phyloP scores from a whole-genome alignment of 2,113 vertebrate genomes.

The Phaethon lepturus region DNA sequence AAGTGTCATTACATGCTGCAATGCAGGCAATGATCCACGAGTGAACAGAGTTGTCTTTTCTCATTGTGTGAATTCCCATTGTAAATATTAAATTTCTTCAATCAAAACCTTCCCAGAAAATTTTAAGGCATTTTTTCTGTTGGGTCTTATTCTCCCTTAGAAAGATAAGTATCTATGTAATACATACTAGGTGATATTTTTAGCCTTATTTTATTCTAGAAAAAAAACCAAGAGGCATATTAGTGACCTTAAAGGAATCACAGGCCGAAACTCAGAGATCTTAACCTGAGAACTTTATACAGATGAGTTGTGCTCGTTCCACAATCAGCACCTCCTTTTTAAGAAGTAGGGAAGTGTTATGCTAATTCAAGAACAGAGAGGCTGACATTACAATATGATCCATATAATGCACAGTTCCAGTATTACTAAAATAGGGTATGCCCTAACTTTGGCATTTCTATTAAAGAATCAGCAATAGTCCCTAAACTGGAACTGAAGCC shows the following conservation, averaged over 20 bases:
- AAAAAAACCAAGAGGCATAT: background rate
- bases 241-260: background rate
- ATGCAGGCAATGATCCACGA: background rate
- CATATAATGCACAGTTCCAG: background rate
- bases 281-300: background rate
- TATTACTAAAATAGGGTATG: background rate
- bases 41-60: background rate
- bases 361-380: background rate
- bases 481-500: background rate
- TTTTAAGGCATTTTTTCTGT: background rate
- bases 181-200: background rate
- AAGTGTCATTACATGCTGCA: background rate
- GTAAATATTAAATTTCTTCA: background rate
- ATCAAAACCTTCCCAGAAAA: background rate
- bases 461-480: background rate
- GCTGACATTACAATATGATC: background rate
- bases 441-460: background rate
- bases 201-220: background rate
- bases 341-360: background rate
- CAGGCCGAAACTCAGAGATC: background rate
- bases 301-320: background rate
- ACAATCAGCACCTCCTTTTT: background rate
- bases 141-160: background rate
- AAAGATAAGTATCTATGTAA: background rate
- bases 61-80: background rate